Percentiles rank a stretch among this genome's conserved stretches.
Conservation (phyloP, 2,888 invertebrate species). For the Pterostichus niger region DNA sequence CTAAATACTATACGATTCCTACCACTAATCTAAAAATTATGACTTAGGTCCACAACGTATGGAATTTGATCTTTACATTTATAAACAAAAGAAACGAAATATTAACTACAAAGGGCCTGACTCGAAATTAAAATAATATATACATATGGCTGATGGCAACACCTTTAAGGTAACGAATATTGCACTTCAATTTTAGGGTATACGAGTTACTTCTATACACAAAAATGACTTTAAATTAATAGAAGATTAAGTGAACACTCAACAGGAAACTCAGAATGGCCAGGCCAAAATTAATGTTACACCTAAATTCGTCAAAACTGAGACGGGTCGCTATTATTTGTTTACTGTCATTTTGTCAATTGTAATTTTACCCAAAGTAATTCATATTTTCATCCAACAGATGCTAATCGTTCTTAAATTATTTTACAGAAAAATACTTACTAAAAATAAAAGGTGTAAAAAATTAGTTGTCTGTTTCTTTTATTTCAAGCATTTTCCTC, state of each 20-base stretch:
- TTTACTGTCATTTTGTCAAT: too few species aligned
- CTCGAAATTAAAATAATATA: conserved; percentile 51
- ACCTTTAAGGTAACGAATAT: conserved; percentile 61
- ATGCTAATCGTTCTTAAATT: too few species aligned
- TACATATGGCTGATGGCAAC: conserved; percentile 61
- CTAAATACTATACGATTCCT: conserved; percentile 56
- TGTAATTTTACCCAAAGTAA: background rate
- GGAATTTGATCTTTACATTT: conserved; percentile 70
- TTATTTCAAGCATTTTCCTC: too few species aligned
- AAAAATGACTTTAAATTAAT: conserved; percentile 40
- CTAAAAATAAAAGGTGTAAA: too few species aligned
- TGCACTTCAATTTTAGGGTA: conserved; percentile 59
- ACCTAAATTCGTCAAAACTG: conserved; percentile 9
- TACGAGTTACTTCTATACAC: conserved; percentile 52
- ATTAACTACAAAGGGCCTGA: conserved; percentile 65
- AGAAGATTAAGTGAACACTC: conserved; percentile 31
- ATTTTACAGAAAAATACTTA: too few species aligned
- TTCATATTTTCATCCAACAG: too few species aligned
- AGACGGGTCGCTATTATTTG: background rate
- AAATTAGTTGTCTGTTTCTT: too few species aligned
- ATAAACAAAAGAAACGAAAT: conserved; percentile 61
- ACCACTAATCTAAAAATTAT: conserved; percentile 69
- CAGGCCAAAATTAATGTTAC: conserved; percentile 50
- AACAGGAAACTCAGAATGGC: conserved; percentile 49
- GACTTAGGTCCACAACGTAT: conserved; percentile 72